These are phyloP conservation scores for Sebastes steindachneri DNA, from an alignment of 2,797 vertebrate species.

Conservation along the genomic window DNA sequence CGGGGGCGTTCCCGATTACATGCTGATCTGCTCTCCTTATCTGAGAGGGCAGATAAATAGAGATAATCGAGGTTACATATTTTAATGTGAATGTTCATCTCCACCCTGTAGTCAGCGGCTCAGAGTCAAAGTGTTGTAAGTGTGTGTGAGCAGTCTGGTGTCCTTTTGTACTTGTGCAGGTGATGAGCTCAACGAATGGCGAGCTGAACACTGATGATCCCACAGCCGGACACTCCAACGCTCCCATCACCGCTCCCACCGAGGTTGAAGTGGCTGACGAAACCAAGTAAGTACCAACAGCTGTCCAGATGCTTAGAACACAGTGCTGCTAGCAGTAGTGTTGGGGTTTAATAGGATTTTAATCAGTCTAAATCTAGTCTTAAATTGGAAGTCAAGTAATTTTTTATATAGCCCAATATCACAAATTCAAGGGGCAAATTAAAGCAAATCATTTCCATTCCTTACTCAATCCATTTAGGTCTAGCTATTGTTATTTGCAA, in stretches of 20 bases:
- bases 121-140: background rate
- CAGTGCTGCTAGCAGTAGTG: background rate
- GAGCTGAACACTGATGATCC: slow-evolving; percentile 97
- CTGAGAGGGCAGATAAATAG: background rate
- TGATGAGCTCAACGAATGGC: slow-evolving; percentile 97
- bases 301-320: background rate
- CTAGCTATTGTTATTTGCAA: background rate
- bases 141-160: slow-evolving; percentile 24
- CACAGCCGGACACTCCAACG: slow-evolving; percentile 96
- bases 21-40: background rate
- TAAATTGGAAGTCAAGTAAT: background rate
- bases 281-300: slow-evolving; percentile 88
- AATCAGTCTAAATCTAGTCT: background rate
- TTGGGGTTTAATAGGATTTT: background rate
- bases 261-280: slow-evolving; percentile 97
- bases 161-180: slow-evolving; percentile 76
- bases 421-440: background rate
- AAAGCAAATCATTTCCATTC: background rate
- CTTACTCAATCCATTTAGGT: background rate
- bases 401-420: background rate
- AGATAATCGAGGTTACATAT: background rate
- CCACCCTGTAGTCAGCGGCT: background rate
- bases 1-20: slow-evolving; percentile 1
- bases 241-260: slow-evolving; percentile 95
- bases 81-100: slow-evolving; percentile 18